A percentile compares a stretch with the other conserved stretches of the same genome.
Conservation (phyloP, 2,113 vertebrate species). For the Dipodomys stephensi region DNA sequence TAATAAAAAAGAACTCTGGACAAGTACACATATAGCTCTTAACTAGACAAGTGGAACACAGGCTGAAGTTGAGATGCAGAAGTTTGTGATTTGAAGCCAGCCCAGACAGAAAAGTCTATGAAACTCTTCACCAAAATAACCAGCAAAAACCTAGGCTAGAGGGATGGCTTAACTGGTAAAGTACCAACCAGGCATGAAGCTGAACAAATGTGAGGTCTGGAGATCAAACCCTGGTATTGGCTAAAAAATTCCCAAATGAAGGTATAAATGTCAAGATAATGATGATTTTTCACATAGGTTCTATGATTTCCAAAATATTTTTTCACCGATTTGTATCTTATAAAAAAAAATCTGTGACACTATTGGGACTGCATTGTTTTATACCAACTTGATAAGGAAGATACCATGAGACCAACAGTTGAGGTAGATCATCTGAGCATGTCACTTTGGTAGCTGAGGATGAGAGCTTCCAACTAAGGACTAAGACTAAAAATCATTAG, state of each 20-base stretch:
- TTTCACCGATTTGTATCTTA: not conserved
- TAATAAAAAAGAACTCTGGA: not conserved
- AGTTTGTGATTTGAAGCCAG: too few relatives aligned
- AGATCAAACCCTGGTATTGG: too few relatives aligned
- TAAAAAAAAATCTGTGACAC: not conserved
- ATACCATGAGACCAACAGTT: not conserved
- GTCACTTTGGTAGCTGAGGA: not conserved
- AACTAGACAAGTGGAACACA: not conserved
- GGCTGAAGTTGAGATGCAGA: too few relatives aligned
- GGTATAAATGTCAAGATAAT: not conserved
- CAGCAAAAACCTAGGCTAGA: too few relatives aligned
- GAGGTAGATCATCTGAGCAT: not conserved
- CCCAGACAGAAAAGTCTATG: too few relatives aligned
- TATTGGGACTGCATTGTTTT: not conserved
- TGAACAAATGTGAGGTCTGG: too few relatives aligned
- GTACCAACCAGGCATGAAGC: too few relatives aligned
- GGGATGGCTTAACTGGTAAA: too few relatives aligned
- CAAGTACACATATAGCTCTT: not conserved
- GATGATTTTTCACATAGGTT: not conserved
- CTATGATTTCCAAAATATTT: not conserved
- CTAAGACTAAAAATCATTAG: not conserved
- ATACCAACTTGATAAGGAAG: not conserved
- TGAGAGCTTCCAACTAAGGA: not conserved
- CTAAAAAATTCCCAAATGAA: not conserved
- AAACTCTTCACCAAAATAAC: not conserved